Percentiles rank a stretch among this genome's conserved stretches.
phyloP scores from a whole-genome alignment of 2,113 vertebrate species.

The Himantopus leucocephalus region DNA sequence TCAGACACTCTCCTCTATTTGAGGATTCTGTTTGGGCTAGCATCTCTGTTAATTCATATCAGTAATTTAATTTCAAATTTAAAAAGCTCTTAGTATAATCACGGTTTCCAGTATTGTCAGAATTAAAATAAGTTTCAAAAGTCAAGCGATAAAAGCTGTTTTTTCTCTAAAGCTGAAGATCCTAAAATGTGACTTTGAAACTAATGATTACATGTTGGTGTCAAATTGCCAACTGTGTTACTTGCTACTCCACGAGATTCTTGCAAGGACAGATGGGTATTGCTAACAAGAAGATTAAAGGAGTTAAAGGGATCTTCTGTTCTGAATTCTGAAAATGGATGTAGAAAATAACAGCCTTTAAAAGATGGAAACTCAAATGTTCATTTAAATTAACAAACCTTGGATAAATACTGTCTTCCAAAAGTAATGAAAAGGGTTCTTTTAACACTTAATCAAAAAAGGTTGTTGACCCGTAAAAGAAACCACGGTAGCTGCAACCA shows the following conservation, averaged over 20 bases:
- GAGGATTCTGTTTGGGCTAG: neutral
- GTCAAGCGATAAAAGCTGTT: neutral
- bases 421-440: constrained; percentile 30
- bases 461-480: neutral
- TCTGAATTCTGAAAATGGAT: constrained; percentile 31
- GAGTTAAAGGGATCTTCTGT: constrained; percentile 23
- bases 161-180: neutral
- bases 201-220: neutral
- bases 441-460: constrained; percentile 40
- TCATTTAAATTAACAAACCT: constrained; percentile 45
- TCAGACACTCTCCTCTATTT: neutral
- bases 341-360: constrained; percentile 30
- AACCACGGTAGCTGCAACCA: neutral
- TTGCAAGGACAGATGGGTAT: neutral
- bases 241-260: neutral
- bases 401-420: neutral
- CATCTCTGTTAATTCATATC: neutral
- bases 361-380: neutral
- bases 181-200: neutral
- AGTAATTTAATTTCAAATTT: neutral
- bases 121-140: neutral
- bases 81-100: neutral
- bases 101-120: neutral
- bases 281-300: constrained; percentile 45
- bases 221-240: neutral